Percentiles rank a stretch among this genome's conserved stretches.
These are phyloP conservation scores for Pterocles gutturalis DNA, from an alignment of 2,113 vertebrate genomes.

Conservation along the genomic window DNA sequence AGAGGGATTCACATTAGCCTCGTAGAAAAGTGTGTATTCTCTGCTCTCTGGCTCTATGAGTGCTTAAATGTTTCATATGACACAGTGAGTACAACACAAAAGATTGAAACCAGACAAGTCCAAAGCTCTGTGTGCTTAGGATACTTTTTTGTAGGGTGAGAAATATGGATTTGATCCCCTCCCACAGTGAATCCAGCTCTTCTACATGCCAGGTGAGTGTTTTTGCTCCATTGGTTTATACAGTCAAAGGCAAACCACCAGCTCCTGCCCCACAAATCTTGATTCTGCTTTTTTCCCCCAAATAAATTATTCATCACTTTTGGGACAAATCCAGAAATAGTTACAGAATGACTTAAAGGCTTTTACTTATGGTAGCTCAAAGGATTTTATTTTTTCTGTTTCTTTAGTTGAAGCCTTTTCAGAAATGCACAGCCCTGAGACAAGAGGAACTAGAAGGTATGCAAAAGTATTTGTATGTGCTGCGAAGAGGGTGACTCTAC, in stretches of 20 bases:
- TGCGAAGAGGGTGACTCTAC: neutral
- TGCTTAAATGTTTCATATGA: neutral
- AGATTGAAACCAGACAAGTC: neutral
- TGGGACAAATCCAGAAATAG: neutral
- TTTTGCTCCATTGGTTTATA: neutral
- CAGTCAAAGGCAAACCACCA: neutral
- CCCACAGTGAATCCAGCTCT: neutral
- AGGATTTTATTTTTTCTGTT: neutral
- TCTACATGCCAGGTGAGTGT: neutral
- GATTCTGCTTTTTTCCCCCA: neutral
- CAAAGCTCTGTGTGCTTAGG: neutral
- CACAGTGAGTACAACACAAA: neutral
- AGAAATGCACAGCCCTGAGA: neutral
- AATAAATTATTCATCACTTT: neutral
- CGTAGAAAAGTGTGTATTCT: neutral
- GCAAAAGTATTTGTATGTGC: neutral
- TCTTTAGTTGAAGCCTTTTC: neutral
- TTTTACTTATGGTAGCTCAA: neutral
- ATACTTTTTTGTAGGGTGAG: neutral
- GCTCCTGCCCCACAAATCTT: rapidly evolving
- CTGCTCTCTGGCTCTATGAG: neutral
- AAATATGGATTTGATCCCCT: neutral
- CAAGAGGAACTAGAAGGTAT: neutral
- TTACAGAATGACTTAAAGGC: neutral
- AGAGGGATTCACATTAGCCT: neutral